Evolutionary conservation across 2,113 vertebrate genomes (phyloP).

Genomic region (Turnix velox): DNA sequence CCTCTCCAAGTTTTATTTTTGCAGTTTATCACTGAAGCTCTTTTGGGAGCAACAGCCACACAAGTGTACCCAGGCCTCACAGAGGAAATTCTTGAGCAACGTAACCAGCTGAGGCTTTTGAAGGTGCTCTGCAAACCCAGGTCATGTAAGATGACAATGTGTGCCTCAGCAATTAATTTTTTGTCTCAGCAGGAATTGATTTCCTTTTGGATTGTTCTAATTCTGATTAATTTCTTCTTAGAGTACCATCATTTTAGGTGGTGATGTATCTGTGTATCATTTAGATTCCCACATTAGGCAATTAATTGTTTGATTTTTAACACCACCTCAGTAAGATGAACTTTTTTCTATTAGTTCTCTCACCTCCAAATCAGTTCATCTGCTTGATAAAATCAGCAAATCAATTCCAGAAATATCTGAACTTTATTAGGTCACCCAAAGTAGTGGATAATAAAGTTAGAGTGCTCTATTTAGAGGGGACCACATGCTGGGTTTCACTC

Average conservation of each 20-base stretch:
- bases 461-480: background rate
- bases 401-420: background rate
- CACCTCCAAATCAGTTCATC: background rate
- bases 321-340: background rate
- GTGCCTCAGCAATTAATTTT: background rate
- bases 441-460: constrained; percentile 3
- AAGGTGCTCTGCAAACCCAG: background rate
- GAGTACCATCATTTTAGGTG: background rate
- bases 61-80: background rate
- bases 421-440: constrained; percentile 15
- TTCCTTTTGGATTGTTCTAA: background rate
- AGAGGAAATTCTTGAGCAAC: background rate
- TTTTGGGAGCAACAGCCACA: background rate
- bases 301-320: background rate
- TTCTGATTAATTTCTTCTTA: background rate
- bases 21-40: background rate
- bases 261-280: background rate
- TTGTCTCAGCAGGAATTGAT: background rate
- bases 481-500: background rate
- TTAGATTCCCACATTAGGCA: background rate
- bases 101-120: background rate
- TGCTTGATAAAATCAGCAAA: background rate
- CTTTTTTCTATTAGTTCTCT: background rate
- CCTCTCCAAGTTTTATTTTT: background rate
- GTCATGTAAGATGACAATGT: background rate